Base-by-base conservation (phyloP, 2,797 vertebrate genomes). In the Enteromius fasciolatus region DNA sequence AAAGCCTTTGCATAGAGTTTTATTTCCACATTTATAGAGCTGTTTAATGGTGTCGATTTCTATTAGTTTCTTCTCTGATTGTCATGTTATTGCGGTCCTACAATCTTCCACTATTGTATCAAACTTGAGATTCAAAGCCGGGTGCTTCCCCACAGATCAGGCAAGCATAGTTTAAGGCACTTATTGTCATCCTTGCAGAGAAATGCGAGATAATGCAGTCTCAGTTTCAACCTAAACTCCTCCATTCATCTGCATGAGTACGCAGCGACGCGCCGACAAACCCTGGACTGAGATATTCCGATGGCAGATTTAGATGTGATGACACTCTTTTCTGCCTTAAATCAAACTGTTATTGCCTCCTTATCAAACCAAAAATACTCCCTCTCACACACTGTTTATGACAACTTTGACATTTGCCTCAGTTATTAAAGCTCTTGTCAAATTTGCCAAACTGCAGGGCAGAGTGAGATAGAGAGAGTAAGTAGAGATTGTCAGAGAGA, bases 371-470 rank as follows among this genome's bases (percentile, higher is more conserved):
- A 50, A 85, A 80, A 78, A 86, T 83, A 61, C 59, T 67, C 67
- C 67, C n/a, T n/a, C 75, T 84, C 74, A 63, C 78, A 73, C 36
- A 50, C 76, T 84, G 80, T 82, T 87, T 87, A 85, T 54, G 87
- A 87, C 85, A 85, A 80, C 76, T 85, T 78, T 87, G 86, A 88
- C 83, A 86, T 84, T 89, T 88, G 63, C 70, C 78, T 79, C 78
- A 41, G 76, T 80, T 83, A 76, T 85, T 74, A 85, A 86, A 86
- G 83, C 85, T 59, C 61, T 85, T 86, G 84, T 88, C 86, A 86
- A 85, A 79, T 82, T 81, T 74, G 41, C 68, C 67, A 81, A 84
- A 81, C 75, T 75, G 41, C 36, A 46, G 74, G 52, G 64, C 68
- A 54, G 48, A 72, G 82, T 33, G 77, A 75, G 33, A 46, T 28